phyloP scores from a whole-genome alignment of 1,140 invertebrate species.

The Carcinoscorpius rotundicauda region DNA sequence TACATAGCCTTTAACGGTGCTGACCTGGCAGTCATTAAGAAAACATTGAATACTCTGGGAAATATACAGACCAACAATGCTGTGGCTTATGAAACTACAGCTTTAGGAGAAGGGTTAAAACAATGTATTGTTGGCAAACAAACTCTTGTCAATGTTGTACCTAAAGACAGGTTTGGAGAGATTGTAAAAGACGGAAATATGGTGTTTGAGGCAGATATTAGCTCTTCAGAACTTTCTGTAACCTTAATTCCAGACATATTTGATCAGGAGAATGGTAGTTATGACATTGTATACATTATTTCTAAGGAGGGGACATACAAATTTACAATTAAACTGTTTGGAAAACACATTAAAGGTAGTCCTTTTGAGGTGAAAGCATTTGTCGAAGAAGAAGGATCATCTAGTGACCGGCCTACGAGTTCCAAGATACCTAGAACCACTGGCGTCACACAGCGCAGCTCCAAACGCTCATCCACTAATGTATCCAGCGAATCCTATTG shows the following conservation, averaged over 20 bases:
- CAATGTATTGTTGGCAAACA: constrained; percentile 30
- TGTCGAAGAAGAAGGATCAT: constrained; percentile 23
- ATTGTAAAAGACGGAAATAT: constrained; percentile 31
- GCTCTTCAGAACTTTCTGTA: constrained; percentile 19
- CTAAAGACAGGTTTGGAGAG: constrained; percentile 34
- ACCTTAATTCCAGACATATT: constrained; percentile 30
- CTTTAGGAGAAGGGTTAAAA: constrained; percentile 36
- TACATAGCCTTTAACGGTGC: constrained; percentile 32
- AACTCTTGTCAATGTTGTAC: constrained; percentile 32
- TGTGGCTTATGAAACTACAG: constrained; percentile 35
- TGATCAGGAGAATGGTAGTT: constrained; percentile 38
- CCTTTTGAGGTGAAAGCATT: constrained; percentile 30
- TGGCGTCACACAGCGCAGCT: constrained; percentile 29
- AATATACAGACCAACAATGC: constrained; percentile 35
- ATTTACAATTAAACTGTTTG: constrained; percentile 36
- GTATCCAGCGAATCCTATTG: constrained; percentile 35
- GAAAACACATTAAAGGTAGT: constrained; percentile 37
- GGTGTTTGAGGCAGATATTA: constrained; percentile 17
- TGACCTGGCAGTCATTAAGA: constrained; percentile 30
- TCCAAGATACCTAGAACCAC: constrained; percentile 24
- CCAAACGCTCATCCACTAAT: constrained; percentile 33
- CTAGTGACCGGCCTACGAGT: constrained; percentile 25
- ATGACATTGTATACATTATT: constrained; percentile 36
- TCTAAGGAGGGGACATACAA: constrained; percentile 33
- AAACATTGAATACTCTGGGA: constrained; percentile 32